Base-by-base conservation (phyloP, 1,140 invertebrate species). In the Zaprionus ghesquierei region DNA sequence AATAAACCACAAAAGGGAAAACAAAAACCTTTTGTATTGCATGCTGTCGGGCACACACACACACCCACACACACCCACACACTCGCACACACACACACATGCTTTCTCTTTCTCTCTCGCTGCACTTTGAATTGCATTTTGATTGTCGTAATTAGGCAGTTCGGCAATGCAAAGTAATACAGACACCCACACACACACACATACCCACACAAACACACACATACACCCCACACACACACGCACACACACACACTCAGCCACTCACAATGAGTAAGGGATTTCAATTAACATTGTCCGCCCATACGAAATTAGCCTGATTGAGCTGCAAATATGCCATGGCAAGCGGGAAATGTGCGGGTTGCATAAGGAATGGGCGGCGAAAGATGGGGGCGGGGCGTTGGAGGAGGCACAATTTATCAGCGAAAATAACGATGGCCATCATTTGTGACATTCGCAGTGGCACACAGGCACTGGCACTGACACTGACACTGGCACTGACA, bases 241-340 rank as follows among this genome's bases (percentile, higher is more conserved):
- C 15, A 20, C 41, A 12, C 18, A 10, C 41, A 46, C 4, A 22
- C 41, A 5, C 18, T 0, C 9, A 46, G 8, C 10, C 41, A 22
- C 41, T 10, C 41, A 46, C 18, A 46, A 10, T 12, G 41, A 18
- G 18, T 22, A 46, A 41, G 35, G 35, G 35, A 46, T 58, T 58
- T 58, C 33, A 81, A 81, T 82, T 84, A 84, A 76, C 49, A 46
- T 35, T 50, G 22, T 38, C n/a, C 35, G 60, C 61, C 58, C 79
- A 59, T 66, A 79, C 62, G 51, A 84, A 79, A 82, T 79, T 69
- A 73, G 80, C 77, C 66, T 68, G 69, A 77, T 69, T 77, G 74
- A 54, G 60, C 63, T 56, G 63, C 35, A 60, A 59, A 72, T 63
- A 35, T 25, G 23, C 13, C 22, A 23, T n/a, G 13, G 5, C 38